Percentiles rank a stretch among this genome's conserved stretches.
Conservation (phyloP, 1,140 invertebrate genomes). For the Drosophila bocqueti region DNA sequence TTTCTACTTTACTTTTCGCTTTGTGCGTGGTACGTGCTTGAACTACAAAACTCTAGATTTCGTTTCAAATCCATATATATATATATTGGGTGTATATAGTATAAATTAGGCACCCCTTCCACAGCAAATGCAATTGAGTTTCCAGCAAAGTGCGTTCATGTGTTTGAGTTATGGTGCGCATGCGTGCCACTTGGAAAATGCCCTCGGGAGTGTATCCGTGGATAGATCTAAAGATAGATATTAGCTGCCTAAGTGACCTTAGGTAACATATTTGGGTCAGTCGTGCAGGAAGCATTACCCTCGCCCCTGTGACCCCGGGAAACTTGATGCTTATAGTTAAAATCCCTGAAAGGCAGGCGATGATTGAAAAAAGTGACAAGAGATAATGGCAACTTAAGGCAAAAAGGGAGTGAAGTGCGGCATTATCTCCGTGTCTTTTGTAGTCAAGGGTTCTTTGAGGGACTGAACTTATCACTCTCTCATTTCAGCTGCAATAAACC, state of each 20-base stretch:
- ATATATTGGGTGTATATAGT: slow-evolving; percentile 1
- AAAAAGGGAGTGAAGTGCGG: slow-evolving; percentile 1
- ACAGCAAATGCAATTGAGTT: slow-evolving; percentile 53
- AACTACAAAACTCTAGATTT: slow-evolving; percentile 80
- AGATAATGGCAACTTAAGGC: slow-evolving; percentile 5
- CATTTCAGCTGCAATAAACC: not conserved
- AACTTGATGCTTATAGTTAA: slow-evolving; percentile 9
- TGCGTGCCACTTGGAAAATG: slow-evolving; percentile 69
- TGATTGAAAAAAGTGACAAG: slow-evolving; percentile 9
- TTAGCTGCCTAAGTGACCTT: slow-evolving; percentile 33
- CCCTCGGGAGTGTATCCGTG: slow-evolving; percentile 25
- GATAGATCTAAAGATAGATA: slow-evolving; percentile 25
- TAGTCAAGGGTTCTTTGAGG: not conserved
- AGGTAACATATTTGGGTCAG: slow-evolving; percentile 45
- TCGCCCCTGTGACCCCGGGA: not conserved
- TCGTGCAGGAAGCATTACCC: slow-evolving; percentile 28
- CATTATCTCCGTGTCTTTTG: not conserved
- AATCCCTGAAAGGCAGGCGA: not conserved
- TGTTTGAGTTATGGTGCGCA: slow-evolving; percentile 79
- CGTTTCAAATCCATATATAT: slow-evolving; percentile 41
- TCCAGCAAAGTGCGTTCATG: slow-evolving; percentile 73
- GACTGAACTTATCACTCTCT: not conserved
- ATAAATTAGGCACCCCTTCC: slow-evolving; percentile 59
- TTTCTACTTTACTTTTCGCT: slow-evolving; percentile 28
- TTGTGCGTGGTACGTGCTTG: slow-evolving; percentile 78